Evolutionary conservation across 2,113 vertebrate species (phyloP), one percentile per base, ranked within the genome.

Genomic region (Echinops telfairi): DNA sequence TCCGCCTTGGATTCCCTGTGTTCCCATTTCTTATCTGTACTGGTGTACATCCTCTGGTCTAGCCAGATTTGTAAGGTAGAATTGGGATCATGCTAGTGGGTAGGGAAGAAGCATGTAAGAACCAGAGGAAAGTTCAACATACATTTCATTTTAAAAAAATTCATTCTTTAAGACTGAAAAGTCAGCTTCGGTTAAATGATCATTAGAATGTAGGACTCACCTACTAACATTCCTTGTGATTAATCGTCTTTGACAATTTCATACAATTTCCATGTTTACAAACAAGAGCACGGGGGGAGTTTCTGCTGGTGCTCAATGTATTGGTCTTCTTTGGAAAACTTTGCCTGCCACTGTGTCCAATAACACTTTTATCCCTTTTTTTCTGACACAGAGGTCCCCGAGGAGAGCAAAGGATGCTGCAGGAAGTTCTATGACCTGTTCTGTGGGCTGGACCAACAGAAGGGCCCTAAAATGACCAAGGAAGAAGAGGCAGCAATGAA

Each of bases 391-490:
- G 97, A 97, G 36, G 98, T 97, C 88, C 95, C 89, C 0, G 33
- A 90, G 19, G 73, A 98, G 88, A 95, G 98, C 0, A 96, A 92
- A 0, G 97, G 98, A 33, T 98, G 97, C 62, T 98, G 94, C n/a
- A 98, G 92, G 97, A 98, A 97, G 89, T 96, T 96, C 0, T 97
- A 98, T 95, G 98, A 99, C 97, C 97, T 98, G 96, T 99, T 99
- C 97, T 99, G 99, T 57, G 99, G 99, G 29, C 97, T 99, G 83
- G 99, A 99, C 0, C 92, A 98, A 83, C 86, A 97, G 29, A 98
- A 97, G 3, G 98, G 66, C 6, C 98, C 98, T 6, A 97, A 98
- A 86, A 95, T 99, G 95, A 99, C 97, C 29, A 96, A 98, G 84
- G 99, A 99, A 82, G 98, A 99, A 92, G 97, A 99, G 94, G 98